Conservation (phyloP, 1,140 invertebrate genomes). For the Parasteatoda tepidariorum region DNA sequence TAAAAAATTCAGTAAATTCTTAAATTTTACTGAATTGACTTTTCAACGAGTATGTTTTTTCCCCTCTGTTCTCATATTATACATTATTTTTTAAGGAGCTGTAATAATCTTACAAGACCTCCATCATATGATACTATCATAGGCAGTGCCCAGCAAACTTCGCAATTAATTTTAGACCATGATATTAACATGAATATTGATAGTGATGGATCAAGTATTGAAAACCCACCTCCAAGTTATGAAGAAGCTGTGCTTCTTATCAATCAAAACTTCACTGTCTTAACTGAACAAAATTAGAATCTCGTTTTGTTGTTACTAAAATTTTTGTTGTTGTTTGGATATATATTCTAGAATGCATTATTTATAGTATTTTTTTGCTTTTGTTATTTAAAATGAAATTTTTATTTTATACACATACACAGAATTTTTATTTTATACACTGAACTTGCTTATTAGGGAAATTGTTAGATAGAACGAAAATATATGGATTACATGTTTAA, state of each 20-base stretch:
- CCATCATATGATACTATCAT: slow-evolving; percentile 74
- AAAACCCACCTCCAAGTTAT: slow-evolving; percentile 73
- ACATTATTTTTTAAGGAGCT: slow-evolving; percentile 68
- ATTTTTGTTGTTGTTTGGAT: neutral
- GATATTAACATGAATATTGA: slow-evolving; percentile 59
- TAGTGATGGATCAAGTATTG: slow-evolving; percentile 56
- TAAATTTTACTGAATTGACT: no score
- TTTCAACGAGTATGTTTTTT: no score
- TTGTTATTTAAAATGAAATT: no score
- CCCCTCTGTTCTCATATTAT: no score
- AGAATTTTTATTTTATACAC: no score
- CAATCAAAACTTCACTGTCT: slow-evolving; percentile 26
- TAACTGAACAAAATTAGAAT: slow-evolving; percentile 2
- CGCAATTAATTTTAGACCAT: slow-evolving; percentile 18
- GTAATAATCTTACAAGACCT: slow-evolving; percentile 72
- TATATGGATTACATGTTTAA: no score
- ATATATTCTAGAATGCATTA: no score
- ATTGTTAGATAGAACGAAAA: no score
- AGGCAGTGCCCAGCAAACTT: slow-evolving; percentile 66
- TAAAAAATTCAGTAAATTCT: no score
- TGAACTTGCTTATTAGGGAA: no score
- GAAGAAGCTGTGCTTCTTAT: slow-evolving; percentile 74
- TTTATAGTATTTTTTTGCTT: no score
- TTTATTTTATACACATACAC: no score
- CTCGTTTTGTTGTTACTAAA: neutral